These are phyloP conservation scores for Batillaria attramentaria DNA, from an alignment of 1,140 invertebrate species.

Conservation along the genomic window DNA sequence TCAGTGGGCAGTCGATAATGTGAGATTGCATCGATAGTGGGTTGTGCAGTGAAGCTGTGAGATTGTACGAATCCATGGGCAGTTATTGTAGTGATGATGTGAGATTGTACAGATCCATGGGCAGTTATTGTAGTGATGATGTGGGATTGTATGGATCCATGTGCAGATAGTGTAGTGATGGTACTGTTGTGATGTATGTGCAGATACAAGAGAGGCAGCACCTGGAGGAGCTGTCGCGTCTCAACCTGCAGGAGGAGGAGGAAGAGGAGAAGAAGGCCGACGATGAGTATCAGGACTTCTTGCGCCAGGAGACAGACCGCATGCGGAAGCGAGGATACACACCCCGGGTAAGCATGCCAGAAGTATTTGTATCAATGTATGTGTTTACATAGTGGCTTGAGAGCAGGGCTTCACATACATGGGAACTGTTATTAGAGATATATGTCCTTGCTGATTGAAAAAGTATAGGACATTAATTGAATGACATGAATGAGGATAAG, in stretches of 20 bases:
- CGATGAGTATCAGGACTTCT: constrained; percentile 65
- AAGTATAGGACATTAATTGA: too few species aligned
- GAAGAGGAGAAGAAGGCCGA: constrained; percentile 58
- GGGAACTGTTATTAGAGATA: too few species aligned
- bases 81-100: neutral
- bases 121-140: neutral
- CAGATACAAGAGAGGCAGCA: constrained; percentile 61
- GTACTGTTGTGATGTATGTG: neutral
- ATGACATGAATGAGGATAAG: too few species aligned
- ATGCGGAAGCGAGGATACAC: constrained; percentile 61
- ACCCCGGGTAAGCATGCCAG: constrained; percentile 60
- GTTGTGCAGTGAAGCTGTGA: neutral
- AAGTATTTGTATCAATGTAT: constrained; percentile 2
- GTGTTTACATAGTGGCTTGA: too few species aligned
- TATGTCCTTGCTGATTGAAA: too few species aligned
- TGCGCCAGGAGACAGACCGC: constrained; percentile 65
- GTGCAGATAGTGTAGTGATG: neutral
- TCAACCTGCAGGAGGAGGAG: constrained; percentile 50
- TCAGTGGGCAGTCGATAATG: neutral
- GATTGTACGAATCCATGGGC: neutral
- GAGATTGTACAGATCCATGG: too few species aligned
- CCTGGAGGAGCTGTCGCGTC: constrained; percentile 44
- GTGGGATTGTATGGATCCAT: neutral
- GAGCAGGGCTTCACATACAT: too few species aligned
- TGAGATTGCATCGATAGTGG: neutral